Conservation (phyloP, 2,113 vertebrate genomes). For the Danionella cerebrum region DNA sequence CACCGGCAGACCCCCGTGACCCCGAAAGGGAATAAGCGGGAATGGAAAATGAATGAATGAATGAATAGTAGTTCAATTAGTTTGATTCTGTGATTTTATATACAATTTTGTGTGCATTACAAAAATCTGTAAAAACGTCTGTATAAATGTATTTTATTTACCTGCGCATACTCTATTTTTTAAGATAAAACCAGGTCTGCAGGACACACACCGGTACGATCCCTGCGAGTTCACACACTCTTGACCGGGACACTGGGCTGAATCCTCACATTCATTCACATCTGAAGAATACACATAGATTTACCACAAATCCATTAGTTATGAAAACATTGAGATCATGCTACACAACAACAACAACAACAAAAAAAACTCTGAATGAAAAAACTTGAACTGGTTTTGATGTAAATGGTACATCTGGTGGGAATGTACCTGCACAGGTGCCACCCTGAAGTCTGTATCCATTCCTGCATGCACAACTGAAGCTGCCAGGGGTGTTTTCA, state of each 20-base stretch:
- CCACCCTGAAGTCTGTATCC: constrained; percentile 60
- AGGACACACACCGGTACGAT: constrained; percentile 66
- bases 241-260: constrained; percentile 61
- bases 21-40: no score
- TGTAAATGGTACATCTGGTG: neutral
- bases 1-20: no score
- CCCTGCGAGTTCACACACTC: constrained; percentile 66
- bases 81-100: no score
- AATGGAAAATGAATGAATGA: no score
- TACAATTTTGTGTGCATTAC: no score
- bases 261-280: constrained; percentile 63
- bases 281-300: constrained; percentile 40
- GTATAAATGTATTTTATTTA: constrained; percentile 20
- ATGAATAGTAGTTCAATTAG: no score
- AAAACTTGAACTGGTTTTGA: neutral
- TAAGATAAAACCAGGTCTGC: constrained; percentile 54
- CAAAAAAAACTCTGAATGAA: no score
- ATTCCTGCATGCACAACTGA: constrained; percentile 65
- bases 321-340: no score
- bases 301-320: no score
- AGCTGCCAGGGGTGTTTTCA: constrained; percentile 65
- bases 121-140: no score
- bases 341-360: no score
- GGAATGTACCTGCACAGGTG: constrained; percentile 55
- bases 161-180: constrained; percentile 58